Conservation (phyloP, 2,888 invertebrate species). For the Cataglyphis altisquamis region DNA sequence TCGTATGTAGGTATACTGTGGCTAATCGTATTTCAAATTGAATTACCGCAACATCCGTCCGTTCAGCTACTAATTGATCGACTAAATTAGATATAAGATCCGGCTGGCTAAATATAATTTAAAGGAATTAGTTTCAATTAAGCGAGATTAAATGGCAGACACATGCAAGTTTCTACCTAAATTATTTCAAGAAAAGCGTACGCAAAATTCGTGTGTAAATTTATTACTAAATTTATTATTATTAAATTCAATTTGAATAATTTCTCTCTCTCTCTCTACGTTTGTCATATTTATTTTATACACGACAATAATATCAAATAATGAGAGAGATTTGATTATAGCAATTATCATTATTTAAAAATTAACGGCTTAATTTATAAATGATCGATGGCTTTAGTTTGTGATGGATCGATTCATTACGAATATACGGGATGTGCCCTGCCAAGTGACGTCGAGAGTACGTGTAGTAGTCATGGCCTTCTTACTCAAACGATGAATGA, state of each 20-base stretch:
- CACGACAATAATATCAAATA: neutral
- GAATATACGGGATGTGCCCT: constrained; percentile 26
- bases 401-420: neutral
- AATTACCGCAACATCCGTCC: constrained; percentile 10
- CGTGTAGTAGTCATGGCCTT: constrained; percentile 52
- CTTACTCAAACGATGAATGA: constrained; percentile 71
- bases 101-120: constrained; percentile 15
- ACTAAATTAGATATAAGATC: constrained; percentile 18
- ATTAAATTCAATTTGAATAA: neutral
- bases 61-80: constrained; percentile 27
- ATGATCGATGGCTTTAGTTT: neutral
- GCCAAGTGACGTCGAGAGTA: constrained; percentile 57
- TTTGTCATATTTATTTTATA: neutral
- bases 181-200: neutral
- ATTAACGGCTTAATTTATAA: neutral
- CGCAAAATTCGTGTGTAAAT: neutral
- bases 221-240: neutral
- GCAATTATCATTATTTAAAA: neutral
- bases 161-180: neutral
- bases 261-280: neutral
- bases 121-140: constrained; percentile 1
- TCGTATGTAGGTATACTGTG: neutral
- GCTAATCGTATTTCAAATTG: constrained; percentile 11
- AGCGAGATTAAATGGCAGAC: neutral
- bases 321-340: neutral